Base-by-base conservation (phyloP, 2,888 invertebrate genomes). In the Epiperipatus broadwayi region DNA sequence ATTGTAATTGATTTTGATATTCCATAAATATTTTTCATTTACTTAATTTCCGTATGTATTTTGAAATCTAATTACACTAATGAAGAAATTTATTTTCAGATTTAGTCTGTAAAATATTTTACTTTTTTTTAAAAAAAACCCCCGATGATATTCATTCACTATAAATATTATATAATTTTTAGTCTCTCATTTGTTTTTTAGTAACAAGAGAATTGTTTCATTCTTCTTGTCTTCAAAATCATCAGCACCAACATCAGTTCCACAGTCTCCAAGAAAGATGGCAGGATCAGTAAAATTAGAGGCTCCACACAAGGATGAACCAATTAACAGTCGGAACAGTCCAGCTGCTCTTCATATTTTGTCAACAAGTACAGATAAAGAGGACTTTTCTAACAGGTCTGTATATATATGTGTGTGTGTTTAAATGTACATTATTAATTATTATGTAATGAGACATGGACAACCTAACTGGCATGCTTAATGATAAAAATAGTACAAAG, bases 321-420 rank as follows among this genome's bases (percentile, higher is more conserved):
- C 56, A n/a, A 54, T 58, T 39, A 48, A 55, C 48, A 56, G 56
- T 43, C 44, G 57, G 19, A 55, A 58, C 48, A 54, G 52, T 37
- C 58, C 58, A 1, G 55, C 53, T 37, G 54, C 55, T 4, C 51
- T 58, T 36, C 54, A 55, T 41, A 52, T 58, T 15, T 49, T 57
- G 21, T 53, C 55, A 15, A 31, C 50, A 39, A 57, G 56, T 45
- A 53, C 55, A 1, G 57, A 57, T 44, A 49, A 54, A 36, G 56
- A 57, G 40, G 45, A 46, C 36, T 57, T 57, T 45, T 48, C 53
- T 4, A 57, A 57, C 45, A 56, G 55, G 58, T 57, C 38, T 41
- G 50, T 29, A 7, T 18, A 10, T 22, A 12, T 19, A 21, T 21
- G 18, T 21, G 15, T 27, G 5, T 21, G 16, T 39, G 12, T 22